Percentiles rank a stretch among this genome's conserved stretches.
Evolutionary conservation across 2,797 vertebrate species (phyloP).

Genomic region (Pitangus sulphuratus): DNA sequence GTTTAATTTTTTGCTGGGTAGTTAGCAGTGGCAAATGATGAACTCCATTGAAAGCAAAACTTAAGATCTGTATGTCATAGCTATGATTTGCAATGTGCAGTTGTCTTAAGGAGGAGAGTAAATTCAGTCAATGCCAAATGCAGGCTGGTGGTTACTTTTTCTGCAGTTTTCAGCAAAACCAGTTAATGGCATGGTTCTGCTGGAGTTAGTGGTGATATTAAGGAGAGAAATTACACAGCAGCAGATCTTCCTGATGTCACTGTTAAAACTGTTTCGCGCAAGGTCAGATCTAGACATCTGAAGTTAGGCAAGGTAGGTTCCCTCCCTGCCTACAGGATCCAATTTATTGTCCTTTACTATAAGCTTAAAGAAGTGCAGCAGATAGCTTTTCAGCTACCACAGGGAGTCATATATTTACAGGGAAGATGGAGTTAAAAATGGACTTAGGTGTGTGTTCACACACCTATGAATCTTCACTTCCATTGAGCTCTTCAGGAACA

Average conservation of each 20-base stretch:
- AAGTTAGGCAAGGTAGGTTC: neutral
- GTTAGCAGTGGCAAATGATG: neutral
- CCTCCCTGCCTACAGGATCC: rapidly evolving
- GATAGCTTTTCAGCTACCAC: neutral
- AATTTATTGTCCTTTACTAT: neutral
- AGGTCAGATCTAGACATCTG: neutral
- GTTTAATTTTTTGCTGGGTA: neutral
- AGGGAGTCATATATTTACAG: neutral
- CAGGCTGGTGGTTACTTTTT: neutral
- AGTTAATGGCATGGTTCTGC: neutral
- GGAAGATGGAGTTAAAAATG: neutral
- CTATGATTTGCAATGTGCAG: neutral
- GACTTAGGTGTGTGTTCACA: neutral
- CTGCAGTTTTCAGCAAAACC: neutral
- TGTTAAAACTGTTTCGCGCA: neutral
- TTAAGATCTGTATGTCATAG: neutral
- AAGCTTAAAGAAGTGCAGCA: neutral
- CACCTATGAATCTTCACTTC: neutral
- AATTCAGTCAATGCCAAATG: neutral
- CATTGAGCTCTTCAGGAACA: neutral
- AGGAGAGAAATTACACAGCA: neutral
- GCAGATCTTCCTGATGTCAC: neutral
- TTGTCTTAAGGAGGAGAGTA: neutral
- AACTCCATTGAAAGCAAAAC: neutral
- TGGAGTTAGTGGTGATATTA: neutral